Evolutionary conservation across 2,113 vertebrate species (phyloP).

Genomic region (Danio rerio): GRCz12tu NC_133183.1:30299501-30300000

Average conservation of each 20-base stretch:
- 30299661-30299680: conserved; percentile 94
- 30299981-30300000: neutral
- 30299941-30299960: conserved; percentile 49
- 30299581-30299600: conserved; percentile 98
- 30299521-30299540: neutral
- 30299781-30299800: neutral
- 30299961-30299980: conserved; percentile 55
- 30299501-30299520: neutral
- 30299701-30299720: conserved; percentile 96
- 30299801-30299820: conserved; percentile 42
- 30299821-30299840: conserved; percentile 62
- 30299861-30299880: conserved; percentile 39
- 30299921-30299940: conserved; percentile 13
- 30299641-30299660: conserved; percentile 86
- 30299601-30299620: conserved; percentile 96
- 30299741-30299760: neutral
- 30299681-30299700: conserved; percentile 96
- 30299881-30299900: conserved; percentile 66
- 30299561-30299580: conserved; percentile 86
- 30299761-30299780: conserved; percentile 6
- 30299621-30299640: conserved; percentile 93
- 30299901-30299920: neutral
- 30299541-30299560: neutral
- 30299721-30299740: conserved; percentile 76
- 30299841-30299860: conserved; percentile 63